Evolutionary conservation across 2,797 vertebrate species (phyloP), one percentile per base, ranked within the genome.

Genomic region (Telmatherina bonti): DNA sequence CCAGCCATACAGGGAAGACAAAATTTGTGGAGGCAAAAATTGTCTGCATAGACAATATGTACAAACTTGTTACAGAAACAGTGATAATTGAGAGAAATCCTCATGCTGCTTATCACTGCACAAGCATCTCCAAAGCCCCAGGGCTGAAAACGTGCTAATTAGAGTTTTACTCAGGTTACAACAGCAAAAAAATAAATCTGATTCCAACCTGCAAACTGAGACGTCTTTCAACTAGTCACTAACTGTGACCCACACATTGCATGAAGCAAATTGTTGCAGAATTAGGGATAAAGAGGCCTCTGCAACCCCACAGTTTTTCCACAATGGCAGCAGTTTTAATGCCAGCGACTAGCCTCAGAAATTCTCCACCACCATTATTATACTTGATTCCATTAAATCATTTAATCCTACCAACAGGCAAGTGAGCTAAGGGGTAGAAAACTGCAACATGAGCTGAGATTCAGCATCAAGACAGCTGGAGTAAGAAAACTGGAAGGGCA

Each of bases 391-490:
- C 70, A 74, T 81, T 80, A 78, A 80, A 87, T 75, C 77, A 75
- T 84, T 45, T 4, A n/a, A 26, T 75, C 62, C 36, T 70, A 62
- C 45, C 2, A 49, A 65, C 24, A 33, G 72, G 59, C 47, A 30
- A 45, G 70, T 2, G 74, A 70, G 65, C 15, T 55, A 43, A 54
- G 83, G 70, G 56, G 75, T 60, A 43, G 33, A 49, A 55, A 18
- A 2, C 61, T 5, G 79, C 76, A 86, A 86, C 83, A 59, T 68
- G 80, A 89, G 86, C 75, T 2, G 35, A 41, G 66, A 60, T 67
- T 77, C 59, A 65, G 72, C 51, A 16, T 51, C 53, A 49, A 43
- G 81, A 76, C 86, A 87, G 88, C 85, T 88, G 81, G 71, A 61
- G 65, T 70, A 80, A 62, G 47, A 78, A 70, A 66, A 5, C 57